A percentile compares a stretch with the other conserved stretches of the same genome.
phyloP scores from a whole-genome alignment of 1,140 invertebrate genomes.

The Anoplolepis gracilipes region DNA sequence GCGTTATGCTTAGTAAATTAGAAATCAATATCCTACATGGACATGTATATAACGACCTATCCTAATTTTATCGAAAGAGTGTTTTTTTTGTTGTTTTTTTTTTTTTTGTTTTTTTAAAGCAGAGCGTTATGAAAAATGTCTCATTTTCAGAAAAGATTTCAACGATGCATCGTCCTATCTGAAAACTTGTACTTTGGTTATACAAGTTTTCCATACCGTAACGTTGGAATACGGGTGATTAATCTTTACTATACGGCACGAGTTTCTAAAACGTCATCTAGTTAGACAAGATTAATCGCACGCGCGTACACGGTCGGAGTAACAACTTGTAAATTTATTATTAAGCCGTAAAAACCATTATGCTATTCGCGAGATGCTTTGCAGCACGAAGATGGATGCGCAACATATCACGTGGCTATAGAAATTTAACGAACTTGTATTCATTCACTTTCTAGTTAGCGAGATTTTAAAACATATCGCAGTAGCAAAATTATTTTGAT shows the following conservation, averaged over 20 bases:
- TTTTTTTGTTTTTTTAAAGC: constrained; percentile 37
- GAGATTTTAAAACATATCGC: constrained; percentile 45
- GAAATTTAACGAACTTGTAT: constrained; percentile 53
- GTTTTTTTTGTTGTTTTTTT: no score
- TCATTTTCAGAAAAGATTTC: constrained; percentile 34
- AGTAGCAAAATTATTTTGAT: constrained; percentile 41
- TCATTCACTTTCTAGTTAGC: constrained; percentile 29
- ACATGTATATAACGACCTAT: neutral
- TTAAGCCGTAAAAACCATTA: constrained; percentile 63
- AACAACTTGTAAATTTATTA: constrained; percentile 64
- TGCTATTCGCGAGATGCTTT: constrained; percentile 47
- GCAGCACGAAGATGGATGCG: constrained; percentile 58
- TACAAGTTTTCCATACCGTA: constrained; percentile 59
- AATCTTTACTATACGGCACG: constrained; percentile 50
- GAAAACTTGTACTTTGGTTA: constrained; percentile 61
- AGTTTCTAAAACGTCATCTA: constrained; percentile 61
- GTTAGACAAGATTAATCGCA: constrained; percentile 60
- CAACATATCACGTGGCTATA: constrained; percentile 19
- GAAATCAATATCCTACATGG: neutral
- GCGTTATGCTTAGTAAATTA: neutral
- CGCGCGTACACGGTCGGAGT: constrained; percentile 37
- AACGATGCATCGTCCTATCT: constrained; percentile 52
- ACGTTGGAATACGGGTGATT: constrained; percentile 57
- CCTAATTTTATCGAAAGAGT: neutral
- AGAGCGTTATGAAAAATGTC: constrained; percentile 46